These are phyloP conservation scores for Leptinotarsa texana DNA, from an alignment of 1,140 invertebrate species.

Conservation along the genomic window DNA sequence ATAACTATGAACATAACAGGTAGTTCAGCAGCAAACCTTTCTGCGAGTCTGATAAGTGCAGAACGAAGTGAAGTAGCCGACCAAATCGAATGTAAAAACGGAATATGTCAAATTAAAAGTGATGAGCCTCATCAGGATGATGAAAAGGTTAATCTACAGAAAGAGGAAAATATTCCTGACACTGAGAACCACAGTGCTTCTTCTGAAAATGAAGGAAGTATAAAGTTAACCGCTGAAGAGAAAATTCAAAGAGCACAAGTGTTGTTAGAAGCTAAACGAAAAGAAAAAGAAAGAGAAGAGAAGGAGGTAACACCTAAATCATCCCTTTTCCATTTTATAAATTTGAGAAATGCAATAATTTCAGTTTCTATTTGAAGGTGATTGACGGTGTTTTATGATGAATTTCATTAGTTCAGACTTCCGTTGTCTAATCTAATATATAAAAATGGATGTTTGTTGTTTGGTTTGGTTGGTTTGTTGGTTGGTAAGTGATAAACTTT, in stretches of 20 bases:
- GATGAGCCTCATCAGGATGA: slow-evolving; percentile 33
- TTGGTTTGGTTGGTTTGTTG: too few relatives aligned
- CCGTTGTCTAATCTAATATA: too few relatives aligned
- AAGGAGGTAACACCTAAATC: slow-evolving; percentile 57
- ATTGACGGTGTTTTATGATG: too few relatives aligned
- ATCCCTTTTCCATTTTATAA: too few relatives aligned
- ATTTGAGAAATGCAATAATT: too few relatives aligned
- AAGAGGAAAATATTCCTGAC: background rate
- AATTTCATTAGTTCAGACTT: too few relatives aligned
- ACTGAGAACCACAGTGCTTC: background rate
- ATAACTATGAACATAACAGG: slow-evolving; percentile 39
- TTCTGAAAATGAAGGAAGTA: slow-evolving; percentile 26
- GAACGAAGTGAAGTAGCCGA: background rate
- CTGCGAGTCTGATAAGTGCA: slow-evolving; percentile 20
- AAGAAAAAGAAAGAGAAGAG: slow-evolving; percentile 66
- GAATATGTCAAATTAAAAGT: slow-evolving; percentile 41
- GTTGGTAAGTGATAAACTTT: too few relatives aligned
- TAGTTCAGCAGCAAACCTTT: slow-evolving; percentile 11
- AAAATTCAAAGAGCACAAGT: slow-evolving; percentile 57
- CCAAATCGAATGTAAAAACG: slow-evolving; percentile 40
- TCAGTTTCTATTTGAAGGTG: background rate
- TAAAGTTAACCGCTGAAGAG: slow-evolving; percentile 44
- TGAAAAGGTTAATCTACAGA: background rate
- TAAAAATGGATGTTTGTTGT: too few relatives aligned
- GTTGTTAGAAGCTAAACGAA: slow-evolving; percentile 64